phyloP scores from a whole-genome alignment of 2,888 invertebrate species.

The Lycaena phlaeas region DNA sequence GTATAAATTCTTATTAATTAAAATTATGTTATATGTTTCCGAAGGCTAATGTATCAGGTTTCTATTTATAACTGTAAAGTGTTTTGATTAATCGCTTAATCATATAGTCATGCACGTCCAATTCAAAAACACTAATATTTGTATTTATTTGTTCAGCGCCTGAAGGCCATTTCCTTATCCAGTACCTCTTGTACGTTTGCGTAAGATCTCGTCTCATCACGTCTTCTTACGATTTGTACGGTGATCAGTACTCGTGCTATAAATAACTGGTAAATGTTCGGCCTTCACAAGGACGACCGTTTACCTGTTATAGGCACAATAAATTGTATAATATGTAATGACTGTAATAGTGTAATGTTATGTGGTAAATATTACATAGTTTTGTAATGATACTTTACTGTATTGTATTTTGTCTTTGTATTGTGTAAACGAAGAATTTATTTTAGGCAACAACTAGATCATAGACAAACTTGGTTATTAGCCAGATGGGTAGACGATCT shows the following conservation, averaged over 20 bases:
- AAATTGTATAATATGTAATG: constrained; percentile 21
- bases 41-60: background rate
- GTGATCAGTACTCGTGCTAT: constrained; percentile 32
- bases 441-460: too few species aligned
- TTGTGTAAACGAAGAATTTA: too few species aligned
- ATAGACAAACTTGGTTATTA: too few species aligned
- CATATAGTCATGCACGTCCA: constrained; percentile 52
- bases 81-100: constrained; percentile 20
- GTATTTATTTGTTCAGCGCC: constrained; percentile 45
- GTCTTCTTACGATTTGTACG: constrained; percentile 35
- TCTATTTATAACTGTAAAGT: constrained; percentile 12
- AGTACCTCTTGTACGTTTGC: constrained; percentile 43
- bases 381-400: too few species aligned
- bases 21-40: background rate
- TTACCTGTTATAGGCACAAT: constrained; percentile 25
- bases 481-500: too few species aligned
- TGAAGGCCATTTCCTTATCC: constrained; percentile 62
- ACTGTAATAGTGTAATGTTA: too few species aligned
- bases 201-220: constrained; percentile 48
- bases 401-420: too few species aligned
- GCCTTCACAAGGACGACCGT: constrained; percentile 61
- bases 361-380: too few species aligned
- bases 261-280: constrained; percentile 41
- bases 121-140: constrained; percentile 54
- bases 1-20: background rate